Conservation (phyloP, 1,140 invertebrate genomes). For the Cotesia typhae region DNA sequence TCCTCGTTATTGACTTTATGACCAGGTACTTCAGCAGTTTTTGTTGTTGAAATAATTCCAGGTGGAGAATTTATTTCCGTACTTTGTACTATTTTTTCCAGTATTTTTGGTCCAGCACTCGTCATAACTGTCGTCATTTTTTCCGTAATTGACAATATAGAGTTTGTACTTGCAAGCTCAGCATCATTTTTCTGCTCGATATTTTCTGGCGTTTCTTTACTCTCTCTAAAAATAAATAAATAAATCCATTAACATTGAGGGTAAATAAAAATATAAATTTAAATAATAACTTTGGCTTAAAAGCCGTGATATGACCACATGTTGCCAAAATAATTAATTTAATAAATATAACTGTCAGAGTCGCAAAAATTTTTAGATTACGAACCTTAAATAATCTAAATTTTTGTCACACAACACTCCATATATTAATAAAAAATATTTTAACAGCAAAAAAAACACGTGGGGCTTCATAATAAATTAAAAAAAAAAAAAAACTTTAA, state of each 20-base stretch:
- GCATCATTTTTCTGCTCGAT: conserved; percentile 6
- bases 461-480: conserved; percentile 54
- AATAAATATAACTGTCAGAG: conserved; percentile 42
- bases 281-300: too few relatives aligned
- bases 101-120: neutral
- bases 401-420: conserved; percentile 39
- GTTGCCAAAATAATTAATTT: neutral
- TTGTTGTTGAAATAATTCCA: conserved; percentile 34
- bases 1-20: conserved; percentile 55
- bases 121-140: conserved; percentile 3
- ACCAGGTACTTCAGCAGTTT: conserved; percentile 37
- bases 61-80: conserved; percentile 38
- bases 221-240: conserved; percentile 14
- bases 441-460: conserved; percentile 54
- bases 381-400: conserved; percentile 37
- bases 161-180: conserved; percentile 21
- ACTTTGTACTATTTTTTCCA: conserved; percentile 3
- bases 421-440: conserved; percentile 50
- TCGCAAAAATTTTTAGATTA: neutral
- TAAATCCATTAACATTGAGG: neutral
- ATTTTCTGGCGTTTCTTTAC: neutral
- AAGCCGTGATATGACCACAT: too few relatives aligned
- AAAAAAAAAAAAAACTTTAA: conserved; percentile 23
- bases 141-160: conserved; percentile 19
- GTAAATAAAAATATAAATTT: too few relatives aligned